Conservation (phyloP, 1,140 invertebrate genomes). For the Drosophila littoralis region DNA sequence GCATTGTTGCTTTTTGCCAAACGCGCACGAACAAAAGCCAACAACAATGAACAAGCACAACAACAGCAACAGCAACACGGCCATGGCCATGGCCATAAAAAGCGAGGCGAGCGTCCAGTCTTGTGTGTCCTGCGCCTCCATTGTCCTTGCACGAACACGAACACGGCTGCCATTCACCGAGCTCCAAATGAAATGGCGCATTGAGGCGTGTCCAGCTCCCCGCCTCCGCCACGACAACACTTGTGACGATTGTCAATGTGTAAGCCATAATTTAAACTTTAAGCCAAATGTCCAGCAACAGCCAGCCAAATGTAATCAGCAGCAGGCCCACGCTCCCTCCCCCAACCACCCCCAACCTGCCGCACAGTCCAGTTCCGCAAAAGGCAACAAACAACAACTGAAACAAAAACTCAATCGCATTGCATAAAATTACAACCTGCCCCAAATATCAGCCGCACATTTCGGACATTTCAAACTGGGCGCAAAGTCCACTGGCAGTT, state of each 20-base stretch:
- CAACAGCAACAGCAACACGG: neutral
- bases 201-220: conserved; percentile 40
- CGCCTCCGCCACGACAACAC: neutral
- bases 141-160: conserved; percentile 53
- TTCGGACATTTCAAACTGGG: conserved; percentile 21
- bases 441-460: conserved; percentile 30
- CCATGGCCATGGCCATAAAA: conserved; percentile 29
- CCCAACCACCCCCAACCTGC: neutral
- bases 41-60: conserved; percentile 11
- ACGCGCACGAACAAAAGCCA: conserved; percentile 55
- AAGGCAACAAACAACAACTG: neutral
- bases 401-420: conserved; percentile 23
- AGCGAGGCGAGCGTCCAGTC: conserved; percentile 6
- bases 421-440: conserved; percentile 33
- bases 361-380: neutral
- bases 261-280: conserved; percentile 74
- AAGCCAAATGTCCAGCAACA: conserved; percentile 34
- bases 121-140: conserved; percentile 45
- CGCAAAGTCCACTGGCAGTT: conserved; percentile 29
- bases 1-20: conserved; percentile 15
- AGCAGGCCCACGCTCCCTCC: neutral
- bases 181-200: conserved; percentile 56
- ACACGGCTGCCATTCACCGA: conserved; percentile 34
- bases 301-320: conserved; percentile 50
- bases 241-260: conserved; percentile 73